A percentile compares a stretch with the other conserved stretches of the same genome.
Evolutionary conservation across 1,140 invertebrate species (phyloP).

Genomic region (Pantala flavescens): DNA sequence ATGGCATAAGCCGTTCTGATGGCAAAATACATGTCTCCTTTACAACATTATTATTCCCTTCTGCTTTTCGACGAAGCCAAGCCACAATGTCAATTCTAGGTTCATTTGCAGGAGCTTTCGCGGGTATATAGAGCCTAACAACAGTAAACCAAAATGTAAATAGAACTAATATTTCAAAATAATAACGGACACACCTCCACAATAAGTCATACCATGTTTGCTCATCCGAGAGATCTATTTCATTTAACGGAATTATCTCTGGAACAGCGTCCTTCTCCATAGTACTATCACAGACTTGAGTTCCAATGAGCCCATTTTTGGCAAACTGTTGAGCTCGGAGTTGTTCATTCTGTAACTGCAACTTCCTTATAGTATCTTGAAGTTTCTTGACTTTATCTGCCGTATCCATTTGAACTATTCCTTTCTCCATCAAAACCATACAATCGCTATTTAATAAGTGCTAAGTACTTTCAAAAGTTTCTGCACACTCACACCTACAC

Average conservation of each 20-base stretch:
- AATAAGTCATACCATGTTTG: slow-evolving; percentile 17
- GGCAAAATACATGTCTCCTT: background rate
- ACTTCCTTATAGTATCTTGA: slow-evolving; percentile 18
- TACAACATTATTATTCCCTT: background rate
- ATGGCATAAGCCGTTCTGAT: background rate
- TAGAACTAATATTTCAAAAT: background rate
- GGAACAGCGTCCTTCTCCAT: background rate
- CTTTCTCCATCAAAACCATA: background rate
- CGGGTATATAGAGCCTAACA: background rate
- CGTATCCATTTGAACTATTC: slow-evolving; percentile 8
- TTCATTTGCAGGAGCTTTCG: background rate
- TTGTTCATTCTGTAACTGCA: slow-evolving; percentile 21
- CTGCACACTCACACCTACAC: background rate
- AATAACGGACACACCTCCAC: background rate
- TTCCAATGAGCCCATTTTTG: slow-evolving; percentile 18
- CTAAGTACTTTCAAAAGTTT: background rate
- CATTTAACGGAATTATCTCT: background rate
- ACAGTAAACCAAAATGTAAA: background rate
- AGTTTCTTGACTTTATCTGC: slow-evolving; percentile 18
- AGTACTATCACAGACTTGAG: slow-evolving; percentile 3
- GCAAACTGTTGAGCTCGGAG: slow-evolving; percentile 17
- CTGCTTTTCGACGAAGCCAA: background rate
- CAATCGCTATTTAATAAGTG: background rate
- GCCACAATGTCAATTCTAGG: background rate
- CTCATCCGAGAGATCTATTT: slow-evolving; percentile 17